Percentiles rank a stretch among this genome's conserved stretches.
Conservation (phyloP, 2,888 invertebrate species). For the Cheilosia variabilis region DNA sequence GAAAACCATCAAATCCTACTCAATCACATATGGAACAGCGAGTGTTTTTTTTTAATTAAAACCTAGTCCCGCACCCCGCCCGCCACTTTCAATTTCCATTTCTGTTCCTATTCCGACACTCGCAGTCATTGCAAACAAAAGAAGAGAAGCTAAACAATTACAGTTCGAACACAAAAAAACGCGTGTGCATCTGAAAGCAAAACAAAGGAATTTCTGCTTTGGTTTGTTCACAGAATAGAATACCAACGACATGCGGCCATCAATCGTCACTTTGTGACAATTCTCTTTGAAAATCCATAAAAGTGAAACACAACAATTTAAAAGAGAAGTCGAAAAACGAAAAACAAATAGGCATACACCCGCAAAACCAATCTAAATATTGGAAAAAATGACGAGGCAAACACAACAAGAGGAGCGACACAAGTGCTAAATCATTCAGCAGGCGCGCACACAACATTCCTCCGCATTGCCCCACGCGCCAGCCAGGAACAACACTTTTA, state of each 20-base stretch:
- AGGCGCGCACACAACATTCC: constrained; percentile 21
- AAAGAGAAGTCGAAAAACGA: constrained; percentile 13
- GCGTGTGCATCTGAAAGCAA: constrained; percentile 58
- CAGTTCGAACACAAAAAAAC: constrained; percentile 55
- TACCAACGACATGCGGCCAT: constrained; percentile 68
- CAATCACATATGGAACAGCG: neutral
- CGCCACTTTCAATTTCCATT: constrained; percentile 33
- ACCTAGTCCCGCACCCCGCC: constrained; percentile 16
- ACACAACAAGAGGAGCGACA: constrained; percentile 46
- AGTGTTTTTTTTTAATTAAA: constrained; percentile 42
- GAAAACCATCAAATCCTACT: constrained; percentile 43
- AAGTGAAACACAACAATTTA: constrained; percentile 6
- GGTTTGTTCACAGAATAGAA: constrained; percentile 61
- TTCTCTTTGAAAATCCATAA: constrained; percentile 67
- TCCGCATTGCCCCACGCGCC: neutral
- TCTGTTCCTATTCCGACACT: neutral
- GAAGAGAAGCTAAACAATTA: constrained; percentile 62
- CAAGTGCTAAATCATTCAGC: constrained; percentile 65
- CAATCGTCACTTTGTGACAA: constrained; percentile 76
- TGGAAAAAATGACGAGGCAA: constrained; percentile 39
- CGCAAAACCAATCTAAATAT: constrained; percentile 73
- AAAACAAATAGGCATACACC: constrained; percentile 70
- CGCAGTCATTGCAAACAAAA: constrained; percentile 6
- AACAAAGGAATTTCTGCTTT: constrained; percentile 57
- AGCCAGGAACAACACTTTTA: neutral